Conservation (phyloP, 2,888 invertebrate species). For the Trachelus troglodyta region DNA sequence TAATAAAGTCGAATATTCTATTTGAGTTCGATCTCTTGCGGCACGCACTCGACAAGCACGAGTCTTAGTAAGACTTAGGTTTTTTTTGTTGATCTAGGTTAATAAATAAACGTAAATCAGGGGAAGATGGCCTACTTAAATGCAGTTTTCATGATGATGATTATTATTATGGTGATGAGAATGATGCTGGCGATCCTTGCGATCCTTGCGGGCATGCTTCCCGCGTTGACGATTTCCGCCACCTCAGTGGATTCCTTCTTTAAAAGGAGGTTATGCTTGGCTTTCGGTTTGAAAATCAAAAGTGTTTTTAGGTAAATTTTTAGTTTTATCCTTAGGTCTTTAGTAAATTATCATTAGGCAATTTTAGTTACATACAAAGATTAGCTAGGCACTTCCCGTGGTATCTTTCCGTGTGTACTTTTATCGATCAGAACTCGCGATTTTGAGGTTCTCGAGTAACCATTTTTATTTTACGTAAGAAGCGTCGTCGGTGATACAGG, state of each 20-base stretch:
- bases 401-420: no score
- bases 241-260: neutral
- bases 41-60: neutral
- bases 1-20: neutral
- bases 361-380: neutral
- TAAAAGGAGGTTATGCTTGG: neutral
- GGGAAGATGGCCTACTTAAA: constrained; percentile 22
- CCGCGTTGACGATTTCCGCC: neutral
- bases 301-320: neutral
- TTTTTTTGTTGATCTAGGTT: neutral
- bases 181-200: neutral
- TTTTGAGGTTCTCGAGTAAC: no score
- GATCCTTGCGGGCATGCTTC: neutral
- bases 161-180: neutral
- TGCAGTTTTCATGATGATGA: constrained; percentile 3
- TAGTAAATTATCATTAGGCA: constrained; percentile 5
- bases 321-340: neutral
- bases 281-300: constrained; percentile 4
- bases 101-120: constrained; percentile 6
- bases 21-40: neutral
- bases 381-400: neutral
- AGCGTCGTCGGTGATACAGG: neutral
- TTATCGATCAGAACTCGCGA: no score
- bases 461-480: neutral
- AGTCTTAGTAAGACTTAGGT: neutral